Base-by-base conservation (phyloP, 2,113 vertebrate genomes). In the Poecilia latipinna region DNA sequence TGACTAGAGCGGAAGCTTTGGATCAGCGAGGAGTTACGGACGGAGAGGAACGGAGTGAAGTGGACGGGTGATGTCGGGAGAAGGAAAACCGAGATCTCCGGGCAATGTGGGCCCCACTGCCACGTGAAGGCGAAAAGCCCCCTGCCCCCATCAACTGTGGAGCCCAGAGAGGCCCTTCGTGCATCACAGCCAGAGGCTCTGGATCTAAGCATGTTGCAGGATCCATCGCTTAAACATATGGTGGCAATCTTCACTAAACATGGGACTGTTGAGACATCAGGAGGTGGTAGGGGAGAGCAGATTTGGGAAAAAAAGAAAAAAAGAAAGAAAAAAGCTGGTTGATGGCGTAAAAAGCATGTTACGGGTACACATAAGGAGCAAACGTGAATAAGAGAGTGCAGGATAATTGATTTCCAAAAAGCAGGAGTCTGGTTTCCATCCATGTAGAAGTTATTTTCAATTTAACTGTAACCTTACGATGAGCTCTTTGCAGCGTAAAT, bases 351-450 rank as follows among this genome's bases (percentile, higher is more conserved):
- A 70, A 61, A 66, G 81, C 77, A 79, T 70, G 32, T 65, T 19
- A 22, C 17, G 28, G 35, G 15, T 65, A 60, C n/a, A 78, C 51
- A 17, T 62, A 51, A 61, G 0, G 74, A 29, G 64, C 75, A 72
- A 71, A 73, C 42, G 15, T 29, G 60, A 67, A 66, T n/a, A 51
- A 37, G 39, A 62, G 72, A 63, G 70, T 73, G n/a, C 51, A 61
- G 65, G 51, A 63, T 80, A 84, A 80, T 70, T 85, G 61, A 75
- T 68, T 89, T 89, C 85, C 78, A 87, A 82, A 81, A 92, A 91
- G 68, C 73, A 69, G 44, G 64, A 83, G 67, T 88, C 83, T 93
- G 90, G 80, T 88, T 91, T 86, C n/a, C 75, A 83, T 93, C 89
- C 63, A 73, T 62, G 33, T 62, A 26, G 29, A 79, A 65, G 67